phyloP scores from a whole-genome alignment of 2,888 invertebrate species.

The Rotaria sp. region DNA sequence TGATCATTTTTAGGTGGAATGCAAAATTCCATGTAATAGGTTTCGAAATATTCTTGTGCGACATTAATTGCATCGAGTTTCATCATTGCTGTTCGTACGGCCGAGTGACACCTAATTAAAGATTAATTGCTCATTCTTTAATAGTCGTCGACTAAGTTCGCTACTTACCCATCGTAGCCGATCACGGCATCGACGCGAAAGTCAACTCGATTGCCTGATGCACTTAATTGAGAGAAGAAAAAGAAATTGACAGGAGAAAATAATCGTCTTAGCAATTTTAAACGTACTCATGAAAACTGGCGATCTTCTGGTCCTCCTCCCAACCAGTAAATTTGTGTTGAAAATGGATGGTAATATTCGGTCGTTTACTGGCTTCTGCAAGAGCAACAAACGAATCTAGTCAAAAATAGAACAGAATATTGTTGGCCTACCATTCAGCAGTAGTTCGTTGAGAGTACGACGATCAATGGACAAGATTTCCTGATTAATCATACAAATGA shows the following conservation, averaged over 20 bases:
- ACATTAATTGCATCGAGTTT: constrained; percentile 72
- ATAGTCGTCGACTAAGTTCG: too few species aligned
- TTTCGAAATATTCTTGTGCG: constrained; percentile 83
- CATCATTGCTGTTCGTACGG: constrained; percentile 73
- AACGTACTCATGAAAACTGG: constrained; percentile 68
- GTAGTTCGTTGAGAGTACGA: constrained; percentile 73
- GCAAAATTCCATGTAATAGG: constrained; percentile 84
- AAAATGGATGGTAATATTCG: constrained; percentile 69
- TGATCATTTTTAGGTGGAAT: constrained; percentile 68
- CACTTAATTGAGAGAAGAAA: not conserved
- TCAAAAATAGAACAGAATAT: too few species aligned
- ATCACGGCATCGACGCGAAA: constrained; percentile 70
- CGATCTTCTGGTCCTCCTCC: constrained; percentile 65
- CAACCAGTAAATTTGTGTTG: constrained; percentile 69
- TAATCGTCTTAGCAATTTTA: too few species aligned
- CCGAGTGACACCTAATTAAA: constrained; percentile 68
- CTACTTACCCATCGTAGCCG: constrained; percentile 73
- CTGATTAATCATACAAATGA: constrained; percentile 56
- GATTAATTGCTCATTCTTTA: not conserved
- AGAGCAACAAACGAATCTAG: constrained; percentile 29
- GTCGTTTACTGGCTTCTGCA: constrained; percentile 71
- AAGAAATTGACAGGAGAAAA: too few species aligned
- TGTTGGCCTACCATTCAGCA: constrained; percentile 58
- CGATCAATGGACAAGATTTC: constrained; percentile 87
- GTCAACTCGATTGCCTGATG: constrained; percentile 44